These are phyloP conservation scores for Grus americana DNA, from an alignment of 2,113 vertebrate genomes.

Conservation along the genomic window DNA sequence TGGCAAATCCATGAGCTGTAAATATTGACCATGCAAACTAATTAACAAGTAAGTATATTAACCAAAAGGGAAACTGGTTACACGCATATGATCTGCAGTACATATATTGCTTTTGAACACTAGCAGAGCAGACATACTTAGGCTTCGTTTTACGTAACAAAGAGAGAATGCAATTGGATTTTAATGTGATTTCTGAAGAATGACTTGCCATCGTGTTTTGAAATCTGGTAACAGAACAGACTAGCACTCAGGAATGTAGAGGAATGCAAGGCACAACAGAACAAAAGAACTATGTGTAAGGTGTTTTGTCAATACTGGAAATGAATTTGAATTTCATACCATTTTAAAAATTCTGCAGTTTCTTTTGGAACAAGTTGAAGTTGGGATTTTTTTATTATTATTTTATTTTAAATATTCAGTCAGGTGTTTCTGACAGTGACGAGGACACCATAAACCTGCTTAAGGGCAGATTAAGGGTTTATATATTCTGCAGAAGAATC, in stretches of 20 bases:
- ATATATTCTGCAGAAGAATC: neutral
- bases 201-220: neutral
- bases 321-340: neutral
- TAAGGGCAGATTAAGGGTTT: neutral
- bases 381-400: neutral
- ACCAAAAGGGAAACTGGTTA: neutral
- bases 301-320: neutral
- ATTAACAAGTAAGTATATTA: neutral
- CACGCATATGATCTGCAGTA: neutral
- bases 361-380: neutral
- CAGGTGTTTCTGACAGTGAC: neutral
- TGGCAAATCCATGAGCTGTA: neutral
- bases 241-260: neutral
- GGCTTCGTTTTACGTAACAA: neutral
- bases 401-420: neutral
- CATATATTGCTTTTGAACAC: neutral
- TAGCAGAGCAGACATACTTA: neutral
- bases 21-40: neutral
- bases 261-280: neutral
- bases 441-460: neutral
- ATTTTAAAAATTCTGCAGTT: neutral
- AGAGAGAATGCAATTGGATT: neutral
- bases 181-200: neutral
- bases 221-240: neutral
- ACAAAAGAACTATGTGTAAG: neutral